phyloP scores from a whole-genome alignment of 1,140 invertebrate species.

The Bilobella aurantiaca region DNA sequence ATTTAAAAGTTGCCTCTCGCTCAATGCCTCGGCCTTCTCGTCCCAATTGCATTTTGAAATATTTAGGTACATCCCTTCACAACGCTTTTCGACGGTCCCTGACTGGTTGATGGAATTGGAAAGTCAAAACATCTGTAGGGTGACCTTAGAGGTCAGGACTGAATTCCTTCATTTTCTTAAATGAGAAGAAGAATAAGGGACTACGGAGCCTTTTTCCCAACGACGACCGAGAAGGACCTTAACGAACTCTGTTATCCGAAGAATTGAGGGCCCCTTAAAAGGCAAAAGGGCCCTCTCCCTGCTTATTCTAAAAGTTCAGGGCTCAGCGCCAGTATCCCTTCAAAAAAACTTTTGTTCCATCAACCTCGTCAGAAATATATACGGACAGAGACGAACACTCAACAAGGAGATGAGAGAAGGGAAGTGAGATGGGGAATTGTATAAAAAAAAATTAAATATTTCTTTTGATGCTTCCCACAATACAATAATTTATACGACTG shows the following conservation, averaged over 20 bases:
- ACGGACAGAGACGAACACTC: too few relatives aligned
- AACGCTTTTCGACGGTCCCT: too few relatives aligned
- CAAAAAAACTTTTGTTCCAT: conserved; percentile 6
- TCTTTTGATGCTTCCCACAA: conserved; percentile 5
- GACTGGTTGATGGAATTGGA: too few relatives aligned
- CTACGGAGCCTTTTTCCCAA: not conserved
- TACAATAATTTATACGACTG: conserved; percentile 3
- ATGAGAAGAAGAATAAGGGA: not conserved
- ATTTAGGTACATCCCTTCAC: too few relatives aligned
- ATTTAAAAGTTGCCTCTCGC: too few relatives aligned
- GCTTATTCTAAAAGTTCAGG: not conserved
- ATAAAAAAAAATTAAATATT: conserved; percentile 1
- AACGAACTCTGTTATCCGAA: not conserved
- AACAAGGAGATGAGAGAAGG: not conserved
- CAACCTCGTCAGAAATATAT: conserved; percentile 5
- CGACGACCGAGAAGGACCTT: too few relatives aligned
- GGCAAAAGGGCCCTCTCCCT: not conserved
- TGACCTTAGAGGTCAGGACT: conserved; percentile 19
- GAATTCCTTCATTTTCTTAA: conserved; percentile 15
- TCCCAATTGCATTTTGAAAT: too few relatives aligned
- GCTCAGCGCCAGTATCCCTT: not conserved
- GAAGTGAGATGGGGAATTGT: not conserved
- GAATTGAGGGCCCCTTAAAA: not conserved
- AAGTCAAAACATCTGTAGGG: conserved; percentile 21
- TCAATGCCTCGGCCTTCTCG: too few relatives aligned